Evolutionary conservation across 2,113 vertebrate species (phyloP), one percentile per base, ranked within the genome.

Genomic region (Athene cunicularia): DNA sequence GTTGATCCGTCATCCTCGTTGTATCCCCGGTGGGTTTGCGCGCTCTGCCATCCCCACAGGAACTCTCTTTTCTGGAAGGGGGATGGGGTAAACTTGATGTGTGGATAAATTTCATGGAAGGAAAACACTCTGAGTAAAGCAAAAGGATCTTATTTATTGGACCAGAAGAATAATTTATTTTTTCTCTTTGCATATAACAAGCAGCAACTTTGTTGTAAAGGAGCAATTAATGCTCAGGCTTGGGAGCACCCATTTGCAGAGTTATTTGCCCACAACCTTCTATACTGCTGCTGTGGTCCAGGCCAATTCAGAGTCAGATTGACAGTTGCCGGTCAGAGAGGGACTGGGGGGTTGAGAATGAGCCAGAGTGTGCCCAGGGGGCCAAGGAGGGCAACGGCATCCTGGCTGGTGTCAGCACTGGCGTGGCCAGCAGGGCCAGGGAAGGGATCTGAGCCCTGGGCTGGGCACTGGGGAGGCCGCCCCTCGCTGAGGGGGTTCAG

Each of bases 21-120:
- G 20, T 0, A 1, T 72, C 55, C 32, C n/a, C 1, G 0, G 14
- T 2, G 12, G 30, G 26, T 81, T 17, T 58, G 24, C 24, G 4
- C 1, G 0, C 18, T 50, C 4, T 1, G 32, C 14, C 9, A 6
- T 19, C 26, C 26, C 37, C 23, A 32, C 14, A 17, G 56, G n/a
- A 5, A 3, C 9, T 45, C 35, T 35, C 9, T 22, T 52, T 16
- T 14, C 59, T 59, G 35, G 11, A 37, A 20, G 23, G 3, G 22
- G 32, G 32, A 24, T 19, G 35, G 35, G 52, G 7, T 33, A 5
- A 58, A 43, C 11, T 33, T 27, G 12, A 14, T 17, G 6, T 12
- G 43, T 3, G 11, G 52, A 16, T 3, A 37, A 30, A 53, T 24
- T 39, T 64, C 11, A 9, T 3, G 26, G 24, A 47, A 56, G 30